These are phyloP conservation scores for Martes martes DNA, from an alignment of 2,113 vertebrate species.

Conservation along the genomic window DNA sequence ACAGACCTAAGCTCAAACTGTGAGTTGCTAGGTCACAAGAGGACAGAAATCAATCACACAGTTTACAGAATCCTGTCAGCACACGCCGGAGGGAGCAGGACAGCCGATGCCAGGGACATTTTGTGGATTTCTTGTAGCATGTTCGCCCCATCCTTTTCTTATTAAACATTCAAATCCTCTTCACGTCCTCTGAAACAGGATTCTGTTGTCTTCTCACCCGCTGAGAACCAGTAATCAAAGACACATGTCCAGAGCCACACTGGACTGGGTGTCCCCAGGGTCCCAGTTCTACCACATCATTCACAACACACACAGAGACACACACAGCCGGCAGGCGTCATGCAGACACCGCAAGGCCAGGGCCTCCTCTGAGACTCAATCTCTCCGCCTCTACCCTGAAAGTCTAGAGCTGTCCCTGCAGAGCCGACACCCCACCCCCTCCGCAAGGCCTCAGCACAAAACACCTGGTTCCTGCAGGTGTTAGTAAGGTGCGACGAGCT, in stretches of 20 bases:
- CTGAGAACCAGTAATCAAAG: conserved; percentile 54
- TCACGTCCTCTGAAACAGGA: conserved; percentile 24
- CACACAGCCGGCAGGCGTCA: not conserved
- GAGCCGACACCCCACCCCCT: no score
- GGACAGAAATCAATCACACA: conserved; percentile 50
- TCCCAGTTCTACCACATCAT: not conserved
- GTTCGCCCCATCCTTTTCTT: conserved; percentile 50
- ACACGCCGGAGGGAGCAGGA: conserved; percentile 41
- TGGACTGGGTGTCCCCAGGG: conserved; percentile 8
- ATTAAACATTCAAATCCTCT: conserved; percentile 71
- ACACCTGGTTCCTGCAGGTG: not conserved
- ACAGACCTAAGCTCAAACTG: not conserved
- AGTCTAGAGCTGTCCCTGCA: not conserved
- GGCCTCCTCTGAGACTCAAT: not conserved
- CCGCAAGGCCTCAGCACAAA: not conserved
- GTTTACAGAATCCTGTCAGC: conserved; percentile 60
- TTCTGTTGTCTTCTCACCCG: conserved; percentile 46
- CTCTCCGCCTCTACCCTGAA: not conserved
- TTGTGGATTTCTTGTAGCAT: conserved; percentile 1
- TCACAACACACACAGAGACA: not conserved
- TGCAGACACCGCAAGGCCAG: not conserved
- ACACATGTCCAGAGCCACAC: conserved; percentile 53
- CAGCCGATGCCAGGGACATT: conserved; percentile 52
- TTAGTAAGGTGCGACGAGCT: not conserved
- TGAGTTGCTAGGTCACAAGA: conserved; percentile 50